Evolutionary conservation across 2,113 vertebrate species (phyloP).

Genomic region (Coptodon bakossiorum): DNA sequence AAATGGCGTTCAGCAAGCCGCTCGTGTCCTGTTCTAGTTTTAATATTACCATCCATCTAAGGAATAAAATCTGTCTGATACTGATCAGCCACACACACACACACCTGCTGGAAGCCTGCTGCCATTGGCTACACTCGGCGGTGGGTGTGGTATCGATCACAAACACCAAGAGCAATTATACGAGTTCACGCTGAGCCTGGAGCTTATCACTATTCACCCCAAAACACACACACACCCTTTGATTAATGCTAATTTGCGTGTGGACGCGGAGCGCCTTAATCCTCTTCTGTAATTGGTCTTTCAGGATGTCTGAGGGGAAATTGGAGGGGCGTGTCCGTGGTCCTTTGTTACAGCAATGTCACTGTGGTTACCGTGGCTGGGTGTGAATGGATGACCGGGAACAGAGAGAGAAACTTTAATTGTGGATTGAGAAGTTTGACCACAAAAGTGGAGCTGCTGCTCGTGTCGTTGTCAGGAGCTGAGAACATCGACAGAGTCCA

Average conservation of each 20-base stretch:
- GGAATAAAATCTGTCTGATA: not conserved
- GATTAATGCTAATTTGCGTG: conserved; percentile 71
- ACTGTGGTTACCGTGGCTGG: not conserved
- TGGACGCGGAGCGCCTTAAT: conserved; percentile 54
- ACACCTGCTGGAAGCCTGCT: not conserved
- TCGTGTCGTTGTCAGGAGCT: not conserved
- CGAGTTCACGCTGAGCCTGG: conserved; percentile 47
- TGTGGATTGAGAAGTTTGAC: not conserved
- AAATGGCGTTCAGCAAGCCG: not conserved
- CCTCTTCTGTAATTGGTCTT: conserved; percentile 52
- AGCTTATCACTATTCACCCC: not conserved
- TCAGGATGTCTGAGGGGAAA: conserved; percentile 30
- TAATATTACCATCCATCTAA: not conserved
- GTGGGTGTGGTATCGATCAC: conserved; percentile 59
- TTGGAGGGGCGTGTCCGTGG: conserved; percentile 41
- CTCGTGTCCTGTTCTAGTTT: not conserved
- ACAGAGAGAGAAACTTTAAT: not conserved
- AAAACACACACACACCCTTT: conserved; percentile 31
- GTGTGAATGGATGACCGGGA: not conserved
- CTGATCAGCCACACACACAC: not conserved
- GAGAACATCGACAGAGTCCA: not conserved
- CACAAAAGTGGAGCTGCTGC: not conserved
- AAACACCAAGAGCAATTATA: conserved; percentile 64
- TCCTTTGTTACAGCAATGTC: conserved; percentile 49
- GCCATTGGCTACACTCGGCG: not conserved